Conservation (phyloP, 2,797 vertebrate species). For the Enteromius trimaculatus region DNA sequence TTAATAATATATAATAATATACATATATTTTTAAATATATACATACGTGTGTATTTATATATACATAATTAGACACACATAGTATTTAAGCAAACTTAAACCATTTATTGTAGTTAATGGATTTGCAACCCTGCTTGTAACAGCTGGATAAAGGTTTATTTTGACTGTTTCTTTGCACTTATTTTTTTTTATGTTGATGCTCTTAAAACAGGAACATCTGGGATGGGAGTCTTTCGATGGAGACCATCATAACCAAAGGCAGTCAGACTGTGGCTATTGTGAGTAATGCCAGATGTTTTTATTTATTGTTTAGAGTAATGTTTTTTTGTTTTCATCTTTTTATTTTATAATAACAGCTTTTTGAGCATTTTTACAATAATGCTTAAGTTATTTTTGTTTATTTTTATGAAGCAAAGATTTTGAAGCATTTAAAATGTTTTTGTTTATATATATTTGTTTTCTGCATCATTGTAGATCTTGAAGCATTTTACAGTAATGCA, state of each 20-base stretch:
- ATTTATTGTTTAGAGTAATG: not conserved
- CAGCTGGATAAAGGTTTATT: not conserved
- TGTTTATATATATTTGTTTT: not conserved
- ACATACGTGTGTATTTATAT: too few relatives aligned
- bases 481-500: not conserved
- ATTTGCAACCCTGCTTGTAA: not conserved
- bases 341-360: not conserved
- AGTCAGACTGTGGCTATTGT: conserved; percentile 86
- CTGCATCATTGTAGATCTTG: not conserved
- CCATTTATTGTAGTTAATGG: too few relatives aligned
- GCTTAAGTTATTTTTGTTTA: not conserved
- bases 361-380: not conserved
- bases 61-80: too few relatives aligned
- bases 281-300: conserved; percentile 61
- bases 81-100: too few relatives aligned
- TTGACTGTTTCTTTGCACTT: not conserved
- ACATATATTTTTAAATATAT: too few relatives aligned
- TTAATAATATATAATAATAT: too few relatives aligned
- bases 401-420: not conserved
- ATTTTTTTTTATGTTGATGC: not conserved
- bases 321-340: not conserved
- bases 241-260: conserved; percentile 86
- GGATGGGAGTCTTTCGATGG: conserved; percentile 93
- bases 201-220: conserved; percentile 88
- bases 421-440: not conserved